Evolutionary conservation across 2,113 vertebrate species (phyloP).

Genomic region (Eretmodus cyanostictus): DNA sequence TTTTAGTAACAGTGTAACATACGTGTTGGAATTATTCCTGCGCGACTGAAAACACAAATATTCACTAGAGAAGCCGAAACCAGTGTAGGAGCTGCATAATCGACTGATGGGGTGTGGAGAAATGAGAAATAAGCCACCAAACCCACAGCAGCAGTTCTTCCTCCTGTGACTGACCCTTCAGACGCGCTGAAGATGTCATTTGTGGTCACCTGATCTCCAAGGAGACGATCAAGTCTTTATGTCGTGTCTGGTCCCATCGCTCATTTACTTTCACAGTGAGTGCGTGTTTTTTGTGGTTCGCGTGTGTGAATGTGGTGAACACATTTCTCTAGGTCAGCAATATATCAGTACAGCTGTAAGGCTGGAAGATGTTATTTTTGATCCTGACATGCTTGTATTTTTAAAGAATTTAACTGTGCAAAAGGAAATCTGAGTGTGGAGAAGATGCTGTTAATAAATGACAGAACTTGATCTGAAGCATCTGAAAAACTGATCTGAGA

Average conservation of each 20-base stretch:
- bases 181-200: background rate
- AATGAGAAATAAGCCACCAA: background rate
- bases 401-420: constrained; percentile 22
- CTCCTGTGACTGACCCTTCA: background rate
- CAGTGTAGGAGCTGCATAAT: background rate
- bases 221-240: background rate
- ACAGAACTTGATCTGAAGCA: background rate
- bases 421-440: background rate
- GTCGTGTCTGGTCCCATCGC: background rate
- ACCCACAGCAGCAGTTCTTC: background rate
- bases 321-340: constrained; percentile 56
- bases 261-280: background rate
- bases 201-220: background rate
- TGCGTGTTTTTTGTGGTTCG: background rate
- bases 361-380: constrained; percentile 39
- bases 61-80: background rate
- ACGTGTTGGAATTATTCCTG: background rate
- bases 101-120: background rate
- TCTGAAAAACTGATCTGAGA: background rate
- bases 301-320: background rate
- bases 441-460: background rate
- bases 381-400: constrained; percentile 35
- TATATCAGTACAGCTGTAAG: constrained; percentile 33
- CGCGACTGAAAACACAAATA: background rate
- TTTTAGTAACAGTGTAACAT: background rate